Evolutionary conservation across 2,797 vertebrate genomes (phyloP).

Genomic region (Leontopithecus rosalia): DNA sequence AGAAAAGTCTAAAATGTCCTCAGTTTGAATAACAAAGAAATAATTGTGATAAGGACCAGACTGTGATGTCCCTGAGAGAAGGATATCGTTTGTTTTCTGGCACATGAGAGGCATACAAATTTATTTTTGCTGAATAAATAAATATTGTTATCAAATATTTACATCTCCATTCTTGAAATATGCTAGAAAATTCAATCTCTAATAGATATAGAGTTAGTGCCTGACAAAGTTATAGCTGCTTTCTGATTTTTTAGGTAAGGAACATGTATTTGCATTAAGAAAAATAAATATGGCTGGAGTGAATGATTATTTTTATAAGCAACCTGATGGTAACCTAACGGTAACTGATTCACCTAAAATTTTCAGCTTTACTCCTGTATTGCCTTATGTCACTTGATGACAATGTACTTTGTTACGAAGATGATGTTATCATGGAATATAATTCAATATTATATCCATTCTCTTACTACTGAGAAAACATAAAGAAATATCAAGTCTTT

Average conservation of each 20-base stretch:
- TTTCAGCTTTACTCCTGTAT: not conserved
- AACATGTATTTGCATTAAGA: not conserved
- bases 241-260: not conserved
- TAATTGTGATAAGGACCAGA: conserved; percentile 31
- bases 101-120: not conserved
- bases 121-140: conserved; percentile 22
- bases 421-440: not conserved
- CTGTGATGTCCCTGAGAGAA: not conserved
- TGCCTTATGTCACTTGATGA: not conserved
- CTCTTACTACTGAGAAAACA: not conserved
- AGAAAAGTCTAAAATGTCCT: not conserved
- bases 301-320: not conserved
- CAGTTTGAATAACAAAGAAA: not conserved
- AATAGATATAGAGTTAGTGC: not conserved
- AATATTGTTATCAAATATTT: not conserved
- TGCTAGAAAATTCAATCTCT: not conserved
- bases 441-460: not conserved
- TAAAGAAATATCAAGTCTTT: not conserved
- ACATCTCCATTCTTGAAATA: not conserved
- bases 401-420: not conserved
- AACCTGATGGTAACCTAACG: not conserved
- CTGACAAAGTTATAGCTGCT: not conserved
- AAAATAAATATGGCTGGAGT: not conserved
- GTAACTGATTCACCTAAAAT: not conserved
- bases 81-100: not conserved